Percentiles rank a stretch among this genome's conserved stretches.
phyloP scores from a whole-genome alignment of 2,113 vertebrate species.

The Cricetomys ansorgei region DNA sequence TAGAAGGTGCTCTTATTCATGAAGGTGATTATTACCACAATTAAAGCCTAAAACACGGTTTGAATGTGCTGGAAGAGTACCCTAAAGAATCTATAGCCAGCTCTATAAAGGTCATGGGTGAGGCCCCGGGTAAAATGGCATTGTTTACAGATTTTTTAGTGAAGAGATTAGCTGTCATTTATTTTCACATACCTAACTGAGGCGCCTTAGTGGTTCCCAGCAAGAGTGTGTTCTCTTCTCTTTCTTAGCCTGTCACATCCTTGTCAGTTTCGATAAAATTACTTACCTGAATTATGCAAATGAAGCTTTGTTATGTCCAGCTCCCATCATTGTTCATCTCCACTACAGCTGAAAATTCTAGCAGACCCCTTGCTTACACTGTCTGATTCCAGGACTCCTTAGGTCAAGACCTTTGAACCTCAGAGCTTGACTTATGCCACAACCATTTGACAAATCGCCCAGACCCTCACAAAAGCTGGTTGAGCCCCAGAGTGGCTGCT shows the following conservation, averaged over 20 bases:
- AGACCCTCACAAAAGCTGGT: conserved; percentile 92
- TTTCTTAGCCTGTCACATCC: conserved; percentile 96
- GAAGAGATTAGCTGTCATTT: conserved; percentile 97
- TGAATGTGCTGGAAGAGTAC: conserved; percentile 75
- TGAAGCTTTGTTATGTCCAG: conserved; percentile 92
- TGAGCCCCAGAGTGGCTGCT: conserved; percentile 92
- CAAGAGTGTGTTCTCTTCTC: conserved; percentile 87
- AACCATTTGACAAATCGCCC: conserved; percentile 96
- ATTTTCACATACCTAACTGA: conserved; percentile 93
- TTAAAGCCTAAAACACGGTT: conserved; percentile 74
- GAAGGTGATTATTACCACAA: conserved; percentile 64
- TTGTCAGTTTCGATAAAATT: conserved; percentile 99
- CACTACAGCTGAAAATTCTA: conserved; percentile 93
- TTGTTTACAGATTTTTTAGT: conserved; percentile 97
- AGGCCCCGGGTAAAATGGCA: conserved; percentile 93
- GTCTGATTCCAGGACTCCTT: conserved; percentile 93
- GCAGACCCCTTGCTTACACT: conserved; percentile 90
- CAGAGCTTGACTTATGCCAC: conserved; percentile 99
- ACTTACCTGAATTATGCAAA: conserved; percentile 99
- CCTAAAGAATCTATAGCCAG: conserved; percentile 84
- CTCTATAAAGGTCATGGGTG: conserved; percentile 88
- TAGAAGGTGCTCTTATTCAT: not conserved
- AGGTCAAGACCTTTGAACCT: conserved; percentile 99
- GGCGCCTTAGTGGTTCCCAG: conserved; percentile 90
- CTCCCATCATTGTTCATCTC: conserved; percentile 93